phyloP scores from a whole-genome alignment of 2,113 vertebrate genomes.

The Brienomyrus brachyistius region DNA sequence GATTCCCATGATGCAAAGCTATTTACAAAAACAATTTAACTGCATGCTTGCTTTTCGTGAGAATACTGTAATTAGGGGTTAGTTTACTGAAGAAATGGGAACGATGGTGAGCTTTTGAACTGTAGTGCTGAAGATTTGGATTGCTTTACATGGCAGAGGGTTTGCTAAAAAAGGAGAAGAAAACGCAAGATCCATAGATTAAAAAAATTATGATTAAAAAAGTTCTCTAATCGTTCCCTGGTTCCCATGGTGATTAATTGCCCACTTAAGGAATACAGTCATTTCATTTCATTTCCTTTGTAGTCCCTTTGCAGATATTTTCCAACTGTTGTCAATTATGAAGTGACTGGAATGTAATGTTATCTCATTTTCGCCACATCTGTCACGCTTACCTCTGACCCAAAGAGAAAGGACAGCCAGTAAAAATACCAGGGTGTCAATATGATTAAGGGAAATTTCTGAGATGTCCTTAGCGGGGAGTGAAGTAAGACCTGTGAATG shows the following conservation, averaged over 20 bases:
- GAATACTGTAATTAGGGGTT: not conserved
- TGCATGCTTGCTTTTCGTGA: not conserved
- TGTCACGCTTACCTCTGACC: not conserved
- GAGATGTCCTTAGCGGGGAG: not conserved
- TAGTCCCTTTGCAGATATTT: not conserved
- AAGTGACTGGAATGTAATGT: not conserved
- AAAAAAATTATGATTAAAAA: not conserved
- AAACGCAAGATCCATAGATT: not conserved
- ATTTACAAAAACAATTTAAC: not conserved
- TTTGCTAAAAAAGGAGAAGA: not conserved
- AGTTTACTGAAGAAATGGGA: not conserved
- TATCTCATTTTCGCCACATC: not conserved
- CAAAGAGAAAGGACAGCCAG: not conserved
- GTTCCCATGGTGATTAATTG: not conserved
- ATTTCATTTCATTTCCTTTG: not conserved
- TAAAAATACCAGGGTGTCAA: not conserved
- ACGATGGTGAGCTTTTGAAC: not conserved
- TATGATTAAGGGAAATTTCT: not conserved
- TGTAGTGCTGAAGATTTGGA: not conserved
- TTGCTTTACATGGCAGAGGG: not conserved
- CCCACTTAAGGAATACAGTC: not conserved
- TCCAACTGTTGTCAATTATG: not conserved
- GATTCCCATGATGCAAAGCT: not conserved
- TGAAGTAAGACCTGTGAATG: not conserved
- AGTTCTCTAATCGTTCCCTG: not conserved